These are phyloP conservation scores for Pagrus major DNA, from an alignment of 2,113 vertebrate species.

Conservation along the genomic window DNA sequence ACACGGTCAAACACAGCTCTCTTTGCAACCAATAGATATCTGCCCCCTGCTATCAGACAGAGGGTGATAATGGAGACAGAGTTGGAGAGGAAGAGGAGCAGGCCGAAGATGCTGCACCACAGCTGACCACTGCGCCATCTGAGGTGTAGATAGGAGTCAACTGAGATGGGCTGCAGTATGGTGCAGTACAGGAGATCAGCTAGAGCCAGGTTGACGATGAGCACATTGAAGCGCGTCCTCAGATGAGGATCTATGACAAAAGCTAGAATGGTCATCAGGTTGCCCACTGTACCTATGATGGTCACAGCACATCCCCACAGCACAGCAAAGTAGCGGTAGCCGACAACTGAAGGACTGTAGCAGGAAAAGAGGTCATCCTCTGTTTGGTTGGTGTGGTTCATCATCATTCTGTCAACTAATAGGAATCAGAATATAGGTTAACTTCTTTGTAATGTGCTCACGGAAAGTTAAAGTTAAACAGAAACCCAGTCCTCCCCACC, in stretches of 20 bases:
- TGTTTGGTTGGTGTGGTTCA: slow-evolving; percentile 71
- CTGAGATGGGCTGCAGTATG: slow-evolving; percentile 88
- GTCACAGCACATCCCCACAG: slow-evolving; percentile 86
- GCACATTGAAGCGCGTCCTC: slow-evolving; percentile 89
- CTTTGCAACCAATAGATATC: slow-evolving; percentile 88
- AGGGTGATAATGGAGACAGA: slow-evolving; percentile 90
- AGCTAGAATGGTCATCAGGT: slow-evolving; percentile 88
- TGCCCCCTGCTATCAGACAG: slow-evolving; percentile 87
- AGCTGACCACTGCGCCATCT: slow-evolving; percentile 84
- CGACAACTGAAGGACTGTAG: slow-evolving; percentile 84
- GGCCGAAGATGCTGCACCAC: slow-evolving; percentile 87
- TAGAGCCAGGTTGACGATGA: slow-evolving; percentile 89
- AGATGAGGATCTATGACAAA: slow-evolving; percentile 83
- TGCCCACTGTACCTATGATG: slow-evolving; percentile 86
- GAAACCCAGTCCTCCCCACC: neutral
- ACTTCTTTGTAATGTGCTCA: neutral
- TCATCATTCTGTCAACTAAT: slow-evolving; percentile 63
- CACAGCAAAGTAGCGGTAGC: slow-evolving; percentile 88
- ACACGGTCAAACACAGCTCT: slow-evolving; percentile 83
- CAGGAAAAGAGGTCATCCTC: slow-evolving; percentile 84
- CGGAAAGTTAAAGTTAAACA: neutral
- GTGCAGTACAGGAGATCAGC: slow-evolving; percentile 91
- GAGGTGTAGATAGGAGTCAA: slow-evolving; percentile 90
- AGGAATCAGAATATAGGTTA: neutral
- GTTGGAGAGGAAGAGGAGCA: slow-evolving; percentile 90